phyloP scores from a whole-genome alignment of 2,888 invertebrate species.

The Vanessa cardui region DNA sequence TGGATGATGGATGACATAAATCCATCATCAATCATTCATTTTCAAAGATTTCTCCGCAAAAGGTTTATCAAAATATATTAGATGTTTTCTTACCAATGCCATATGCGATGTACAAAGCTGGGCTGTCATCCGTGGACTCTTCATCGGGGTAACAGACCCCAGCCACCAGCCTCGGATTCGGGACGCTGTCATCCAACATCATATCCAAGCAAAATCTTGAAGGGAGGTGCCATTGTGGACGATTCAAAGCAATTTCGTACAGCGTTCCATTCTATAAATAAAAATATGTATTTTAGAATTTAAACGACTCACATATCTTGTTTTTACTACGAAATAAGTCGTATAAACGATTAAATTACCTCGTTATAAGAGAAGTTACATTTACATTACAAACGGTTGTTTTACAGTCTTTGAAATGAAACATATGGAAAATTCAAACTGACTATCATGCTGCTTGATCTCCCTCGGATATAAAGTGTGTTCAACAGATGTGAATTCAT shows the following conservation, averaged over 20 bases:
- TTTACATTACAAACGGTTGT: too few species aligned
- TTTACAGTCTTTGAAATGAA: too few species aligned
- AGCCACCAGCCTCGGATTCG: slow-evolving; percentile 56
- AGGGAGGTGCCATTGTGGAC: slow-evolving; percentile 57
- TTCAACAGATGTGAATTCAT: too few species aligned
- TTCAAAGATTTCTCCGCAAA: too few species aligned
- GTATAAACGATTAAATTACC: too few species aligned
- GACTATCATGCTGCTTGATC: too few species aligned
- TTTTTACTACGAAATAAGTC: too few species aligned
- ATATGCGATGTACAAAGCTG: slow-evolving; percentile 61
- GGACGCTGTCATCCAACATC: slow-evolving; percentile 48
- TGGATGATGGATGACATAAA: too few species aligned
- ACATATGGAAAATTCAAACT: too few species aligned
- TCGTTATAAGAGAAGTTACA: too few species aligned
- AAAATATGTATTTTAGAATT: neutral
- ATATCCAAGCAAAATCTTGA: slow-evolving; percentile 65
- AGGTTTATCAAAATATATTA: neutral
- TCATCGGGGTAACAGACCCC: slow-evolving; percentile 63
- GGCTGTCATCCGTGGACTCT: slow-evolving; percentile 53
- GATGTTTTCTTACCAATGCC: slow-evolving; percentile 62
- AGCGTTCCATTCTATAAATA: slow-evolving; percentile 68
- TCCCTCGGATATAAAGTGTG: too few species aligned
- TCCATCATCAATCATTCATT: too few species aligned
- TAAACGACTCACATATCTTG: neutral
- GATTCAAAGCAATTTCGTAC: slow-evolving; percentile 53